Evolutionary conservation across 2,797 vertebrate species (phyloP), one percentile per base, ranked within the genome.

Genomic region (Girardinus metallicus): DNA sequence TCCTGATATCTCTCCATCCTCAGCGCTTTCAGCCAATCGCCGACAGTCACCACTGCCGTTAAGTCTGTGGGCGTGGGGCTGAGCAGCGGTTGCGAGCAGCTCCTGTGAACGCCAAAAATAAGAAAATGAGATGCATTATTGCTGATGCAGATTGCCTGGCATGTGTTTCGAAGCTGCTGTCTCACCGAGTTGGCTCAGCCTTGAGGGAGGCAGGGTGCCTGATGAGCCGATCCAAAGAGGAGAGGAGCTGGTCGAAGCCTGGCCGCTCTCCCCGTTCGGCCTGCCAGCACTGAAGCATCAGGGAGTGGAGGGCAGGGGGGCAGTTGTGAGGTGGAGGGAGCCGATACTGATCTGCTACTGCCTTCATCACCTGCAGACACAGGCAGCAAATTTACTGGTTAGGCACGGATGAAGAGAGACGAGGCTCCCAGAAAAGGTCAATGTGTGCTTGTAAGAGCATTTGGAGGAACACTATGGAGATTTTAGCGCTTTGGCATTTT

Each of bases 251-350:
- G 85, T 97, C 97, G 76, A 99, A 99, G 80, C 94, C 96, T 2
- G 96, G 98, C 62, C 98, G 95, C 66, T 96, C 96, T 7, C 91
- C 91, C 9, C 96, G 94, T 15, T 99, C 96, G 0, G 96, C 95
- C 66, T 97, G 96, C 98, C 98, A 99, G 90, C 98, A 99, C 92
- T 96, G 97, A 82, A 99, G 97, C 98, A 99, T 99, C 70, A 99
- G 94, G 6, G 98, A 96, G 0, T 99, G 98, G 66, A 99, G 96
- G n/a, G 96, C 96, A 1, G 97, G 95, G 0, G 98, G 98, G 90
- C 98, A 99, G 91, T 96, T 97, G 51, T 96, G 95, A 0, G 98
- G 98, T 0, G 97, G 97, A 0, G 98, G 98, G 3, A 99, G 96
- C 2, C 97, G 97, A 87, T 97, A 99, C 75, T 98, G 98, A 0